A percentile compares a stretch with the other conserved stretches of the same genome.
phyloP scores from a whole-genome alignment of 2,113 vertebrate species.

The Amphiprion percula region DNA sequence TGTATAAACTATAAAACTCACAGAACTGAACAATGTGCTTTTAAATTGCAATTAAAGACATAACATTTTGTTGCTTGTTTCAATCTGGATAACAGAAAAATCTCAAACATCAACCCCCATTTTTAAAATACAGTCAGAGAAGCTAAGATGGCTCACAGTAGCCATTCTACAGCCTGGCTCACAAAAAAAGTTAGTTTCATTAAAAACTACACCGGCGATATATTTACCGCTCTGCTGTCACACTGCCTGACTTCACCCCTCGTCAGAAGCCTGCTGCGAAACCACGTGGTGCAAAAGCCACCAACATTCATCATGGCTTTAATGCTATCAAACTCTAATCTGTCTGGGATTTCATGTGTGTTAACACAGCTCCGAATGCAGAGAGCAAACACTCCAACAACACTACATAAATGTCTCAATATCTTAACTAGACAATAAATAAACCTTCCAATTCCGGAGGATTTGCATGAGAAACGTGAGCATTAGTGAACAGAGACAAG shows the following conservation, averaged over 20 bases:
- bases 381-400: conserved; percentile 81
- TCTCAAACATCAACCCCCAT: too few relatives aligned
- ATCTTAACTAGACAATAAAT: conserved; percentile 83
- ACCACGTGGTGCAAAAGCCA: conserved; percentile 56
- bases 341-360: conserved; percentile 83
- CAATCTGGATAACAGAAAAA: too few relatives aligned
- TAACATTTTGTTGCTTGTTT: too few relatives aligned
- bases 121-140: background rate
- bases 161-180: background rate
- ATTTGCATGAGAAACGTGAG: conserved; percentile 85
- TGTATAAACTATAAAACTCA: too few relatives aligned
- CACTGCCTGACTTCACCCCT: conserved; percentile 35
- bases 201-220: conserved; percentile 42
- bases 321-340: conserved; percentile 81
- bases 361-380: conserved; percentile 81
- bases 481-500: conserved; percentile 78
- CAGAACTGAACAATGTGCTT: too few relatives aligned
- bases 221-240: conserved; percentile 40
- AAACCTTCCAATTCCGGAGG: conserved; percentile 81
- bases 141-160: background rate
- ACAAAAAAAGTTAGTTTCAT: conserved; percentile 21
- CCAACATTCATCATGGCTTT: conserved; percentile 75
- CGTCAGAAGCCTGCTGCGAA: conserved; percentile 39
- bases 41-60: too few relatives aligned
- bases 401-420: conserved; percentile 83